Percentiles rank a stretch among this genome's conserved stretches.
Conservation (phyloP, 2,797 vertebrate species). For the Decapterus maruadsi region DNA sequence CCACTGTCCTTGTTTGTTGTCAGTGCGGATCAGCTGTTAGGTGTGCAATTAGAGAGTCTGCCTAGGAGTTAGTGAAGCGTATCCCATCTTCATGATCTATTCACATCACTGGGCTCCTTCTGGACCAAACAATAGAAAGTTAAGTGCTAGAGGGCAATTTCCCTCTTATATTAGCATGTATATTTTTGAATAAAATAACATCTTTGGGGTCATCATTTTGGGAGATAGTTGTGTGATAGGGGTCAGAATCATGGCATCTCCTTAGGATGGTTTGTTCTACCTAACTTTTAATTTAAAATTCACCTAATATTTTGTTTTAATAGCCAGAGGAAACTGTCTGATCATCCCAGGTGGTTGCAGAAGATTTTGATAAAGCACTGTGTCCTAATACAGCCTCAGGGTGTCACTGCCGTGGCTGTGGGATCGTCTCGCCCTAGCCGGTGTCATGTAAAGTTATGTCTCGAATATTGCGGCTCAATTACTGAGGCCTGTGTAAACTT, state of each 20-base stretch:
- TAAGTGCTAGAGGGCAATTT: background rate
- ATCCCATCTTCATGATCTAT: conserved; percentile 42
- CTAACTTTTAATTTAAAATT: background rate
- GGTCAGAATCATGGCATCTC: background rate
- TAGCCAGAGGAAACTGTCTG: background rate
- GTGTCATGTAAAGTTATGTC: conserved; percentile 10
- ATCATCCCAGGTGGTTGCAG: background rate
- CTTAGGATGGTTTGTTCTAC: background rate
- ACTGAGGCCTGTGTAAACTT: conserved; percentile 5
- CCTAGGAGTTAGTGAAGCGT: conserved; percentile 44
- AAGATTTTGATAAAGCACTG: background rate
- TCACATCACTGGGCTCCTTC: conserved; percentile 15
- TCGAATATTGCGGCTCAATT: conserved; percentile 10
- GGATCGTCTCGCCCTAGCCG: too few species aligned
- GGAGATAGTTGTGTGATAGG: too few species aligned
- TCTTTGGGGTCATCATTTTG: background rate
- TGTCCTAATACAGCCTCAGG: background rate
- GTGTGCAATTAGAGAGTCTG: conserved; percentile 49
- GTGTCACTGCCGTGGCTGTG: too few species aligned
- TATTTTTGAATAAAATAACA: background rate
- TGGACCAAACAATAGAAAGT: conserved; percentile 19
- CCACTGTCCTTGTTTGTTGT: conserved; percentile 31
- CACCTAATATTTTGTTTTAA: too few species aligned
- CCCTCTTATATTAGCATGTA: background rate
- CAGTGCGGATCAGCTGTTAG: conserved; percentile 28